phyloP scores from a whole-genome alignment of 2,113 vertebrate genomes.

The Nettapus auritus region DNA sequence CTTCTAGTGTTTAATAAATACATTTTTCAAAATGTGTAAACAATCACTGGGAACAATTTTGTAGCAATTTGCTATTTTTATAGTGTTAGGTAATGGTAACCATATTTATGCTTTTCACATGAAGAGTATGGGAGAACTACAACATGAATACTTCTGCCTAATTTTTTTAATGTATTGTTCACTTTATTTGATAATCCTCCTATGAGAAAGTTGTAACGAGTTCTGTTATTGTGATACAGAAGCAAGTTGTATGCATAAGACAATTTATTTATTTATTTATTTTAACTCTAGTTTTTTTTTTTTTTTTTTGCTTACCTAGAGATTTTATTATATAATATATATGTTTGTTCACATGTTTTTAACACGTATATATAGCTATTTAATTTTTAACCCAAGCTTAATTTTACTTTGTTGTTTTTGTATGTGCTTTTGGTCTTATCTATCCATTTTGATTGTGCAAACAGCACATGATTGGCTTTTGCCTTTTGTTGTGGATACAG shows the following conservation, averaged over 20 bases:
- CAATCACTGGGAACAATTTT: not conserved
- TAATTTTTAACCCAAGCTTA: conserved; percentile 55
- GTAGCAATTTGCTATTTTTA: not conserved
- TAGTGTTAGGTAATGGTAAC: not conserved
- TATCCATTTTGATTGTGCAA: not conserved
- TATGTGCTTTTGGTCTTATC: not conserved
- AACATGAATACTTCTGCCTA: not conserved
- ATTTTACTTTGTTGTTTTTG: not conserved
- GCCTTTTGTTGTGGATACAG: not conserved
- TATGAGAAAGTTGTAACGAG: not conserved
- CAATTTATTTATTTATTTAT: not conserved
- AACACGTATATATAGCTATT: not conserved
- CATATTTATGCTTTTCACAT: not conserved
- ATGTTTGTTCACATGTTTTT: not conserved
- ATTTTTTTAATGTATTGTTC: not conserved
- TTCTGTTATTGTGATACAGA: not conserved
- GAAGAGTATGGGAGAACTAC: not conserved
- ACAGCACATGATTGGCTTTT: not conserved
- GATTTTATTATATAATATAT: not conserved
- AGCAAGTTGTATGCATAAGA: not conserved
- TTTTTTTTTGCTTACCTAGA: not conserved
- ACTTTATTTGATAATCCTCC: not conserved
- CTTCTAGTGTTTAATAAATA: not conserved
- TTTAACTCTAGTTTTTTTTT: not conserved
- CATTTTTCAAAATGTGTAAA: not conserved